phyloP scores from a whole-genome alignment of 2,797 vertebrate species.

The Ptychobarbus kaznakovi region DNA sequence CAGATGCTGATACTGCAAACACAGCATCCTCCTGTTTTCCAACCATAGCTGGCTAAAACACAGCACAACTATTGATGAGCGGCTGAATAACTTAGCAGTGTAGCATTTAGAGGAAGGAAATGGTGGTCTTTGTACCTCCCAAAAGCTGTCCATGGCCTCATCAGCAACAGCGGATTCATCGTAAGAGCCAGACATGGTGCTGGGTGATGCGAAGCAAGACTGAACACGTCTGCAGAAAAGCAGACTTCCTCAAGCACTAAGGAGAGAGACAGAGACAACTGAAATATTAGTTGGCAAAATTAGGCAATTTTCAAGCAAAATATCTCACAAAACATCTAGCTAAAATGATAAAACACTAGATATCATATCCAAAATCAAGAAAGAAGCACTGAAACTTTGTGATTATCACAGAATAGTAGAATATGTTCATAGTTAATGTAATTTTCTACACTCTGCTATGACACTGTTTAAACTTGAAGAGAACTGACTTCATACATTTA shows the following conservation, averaged over 20 bases:
- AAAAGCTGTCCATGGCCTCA: slow-evolving; percentile 97
- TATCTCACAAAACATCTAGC: background rate
- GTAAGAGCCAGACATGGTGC: slow-evolving; percentile 94
- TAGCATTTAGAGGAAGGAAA: slow-evolving; percentile 34
- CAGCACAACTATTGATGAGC: slow-evolving; percentile 38
- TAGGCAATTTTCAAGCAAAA: background rate
- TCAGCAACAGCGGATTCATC: slow-evolving; percentile 88
- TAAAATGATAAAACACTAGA: background rate
- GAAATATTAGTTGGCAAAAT: background rate
- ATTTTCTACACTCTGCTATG: background rate
- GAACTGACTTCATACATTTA: background rate
- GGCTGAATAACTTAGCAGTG: slow-evolving; percentile 31
- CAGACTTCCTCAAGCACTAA: slow-evolving; percentile 84
- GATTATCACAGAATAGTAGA: background rate
- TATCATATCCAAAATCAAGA: background rate
- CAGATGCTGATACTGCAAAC: slow-evolving; percentile 46
- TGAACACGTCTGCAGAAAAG: slow-evolving; percentile 74
- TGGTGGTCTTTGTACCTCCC: slow-evolving; percentile 86
- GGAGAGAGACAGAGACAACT: slow-evolving; percentile 13
- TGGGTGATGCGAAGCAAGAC: slow-evolving; percentile 71
- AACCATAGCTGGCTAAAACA: slow-evolving; percentile 41
- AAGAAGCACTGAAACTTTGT: background rate
- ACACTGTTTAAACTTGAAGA: background rate
- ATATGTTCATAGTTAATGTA: background rate
- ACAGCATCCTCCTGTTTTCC: slow-evolving; percentile 56